These are phyloP conservation scores for Sacculina carcini DNA, from an alignment of 2,888 invertebrate species.

Conservation along the genomic window DNA sequence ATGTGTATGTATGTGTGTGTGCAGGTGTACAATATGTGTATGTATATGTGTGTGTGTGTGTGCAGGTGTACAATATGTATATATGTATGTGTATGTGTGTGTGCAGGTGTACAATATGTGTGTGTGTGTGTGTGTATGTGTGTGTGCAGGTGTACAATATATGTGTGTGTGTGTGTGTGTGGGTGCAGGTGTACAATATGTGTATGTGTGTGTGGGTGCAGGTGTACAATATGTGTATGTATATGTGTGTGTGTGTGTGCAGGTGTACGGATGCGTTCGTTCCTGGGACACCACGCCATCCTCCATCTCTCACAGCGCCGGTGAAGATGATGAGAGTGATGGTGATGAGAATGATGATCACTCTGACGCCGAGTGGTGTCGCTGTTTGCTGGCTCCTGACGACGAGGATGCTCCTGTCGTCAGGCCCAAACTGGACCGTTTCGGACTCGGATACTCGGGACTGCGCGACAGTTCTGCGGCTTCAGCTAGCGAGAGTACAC, in stretches of 20 bases:
- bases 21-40: too few species aligned
- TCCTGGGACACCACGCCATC: background rate
- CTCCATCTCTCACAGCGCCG: background rate
- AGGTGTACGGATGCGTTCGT: background rate
- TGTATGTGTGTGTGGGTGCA: too few species aligned
- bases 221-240: too few species aligned
- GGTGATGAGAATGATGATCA: constrained; percentile 26
- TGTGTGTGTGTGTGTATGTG: too few species aligned
- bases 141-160: too few species aligned
- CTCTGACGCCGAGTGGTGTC: constrained; percentile 17
- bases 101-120: too few species aligned
- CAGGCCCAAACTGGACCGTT: constrained; percentile 42
- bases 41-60: too few species aligned
- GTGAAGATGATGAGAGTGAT: constrained; percentile 20
- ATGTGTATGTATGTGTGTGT: too few species aligned
- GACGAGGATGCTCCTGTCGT: constrained; percentile 47
- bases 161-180: too few species aligned
- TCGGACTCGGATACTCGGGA: constrained; percentile 25
- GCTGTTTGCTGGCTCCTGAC: constrained; percentile 42
- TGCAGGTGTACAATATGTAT: too few species aligned
- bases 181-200: too few species aligned
- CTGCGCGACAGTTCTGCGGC: constrained; percentile 15
- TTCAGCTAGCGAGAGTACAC: constrained; percentile 6
- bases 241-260: background rate
- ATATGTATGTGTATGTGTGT: too few species aligned